A percentile compares a stretch with the other conserved stretches of the same genome.
phyloP scores from a whole-genome alignment of 2,797 vertebrate genomes.

The Danio choprae region DNA sequence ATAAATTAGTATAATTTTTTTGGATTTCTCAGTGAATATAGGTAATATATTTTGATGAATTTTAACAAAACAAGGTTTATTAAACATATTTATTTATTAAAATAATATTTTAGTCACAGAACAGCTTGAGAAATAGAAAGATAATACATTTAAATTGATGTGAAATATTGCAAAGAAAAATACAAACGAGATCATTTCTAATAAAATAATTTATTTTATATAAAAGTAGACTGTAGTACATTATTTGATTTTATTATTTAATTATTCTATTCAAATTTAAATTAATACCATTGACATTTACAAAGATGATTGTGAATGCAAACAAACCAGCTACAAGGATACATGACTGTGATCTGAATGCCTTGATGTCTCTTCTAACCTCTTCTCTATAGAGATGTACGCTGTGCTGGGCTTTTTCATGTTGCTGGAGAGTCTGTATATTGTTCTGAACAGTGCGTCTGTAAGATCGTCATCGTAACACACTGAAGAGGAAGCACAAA shows the following conservation, averaged over 20 bases:
- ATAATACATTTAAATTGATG: too few relatives aligned
- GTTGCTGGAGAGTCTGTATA: conserved; percentile 80
- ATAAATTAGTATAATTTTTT: too few relatives aligned
- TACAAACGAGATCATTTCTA: too few relatives aligned
- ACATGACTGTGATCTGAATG: background rate
- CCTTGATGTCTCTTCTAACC: conserved; percentile 71
- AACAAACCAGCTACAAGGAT: background rate
- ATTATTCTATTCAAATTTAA: background rate
- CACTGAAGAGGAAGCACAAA: conserved; percentile 74
- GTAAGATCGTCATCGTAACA: conserved; percentile 93
- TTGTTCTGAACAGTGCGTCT: conserved; percentile 85
- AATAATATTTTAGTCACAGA: too few relatives aligned
- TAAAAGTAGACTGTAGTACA: too few relatives aligned
- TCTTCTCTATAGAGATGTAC: conserved; percentile 89
- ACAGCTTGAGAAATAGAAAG: too few relatives aligned
- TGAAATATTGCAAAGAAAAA: too few relatives aligned
- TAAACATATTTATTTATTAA: too few relatives aligned
- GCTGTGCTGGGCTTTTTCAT: conserved; percentile 77
- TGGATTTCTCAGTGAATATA: too few relatives aligned
- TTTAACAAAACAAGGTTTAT: too few relatives aligned
- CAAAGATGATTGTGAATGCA: background rate
- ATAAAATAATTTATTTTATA: too few relatives aligned
- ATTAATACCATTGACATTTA: background rate
- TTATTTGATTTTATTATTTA: background rate
- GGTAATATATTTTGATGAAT: too few relatives aligned